Evolutionary conservation across 1,140 invertebrate genomes (phyloP).

Genomic region (Sitophilus oryzae): DNA sequence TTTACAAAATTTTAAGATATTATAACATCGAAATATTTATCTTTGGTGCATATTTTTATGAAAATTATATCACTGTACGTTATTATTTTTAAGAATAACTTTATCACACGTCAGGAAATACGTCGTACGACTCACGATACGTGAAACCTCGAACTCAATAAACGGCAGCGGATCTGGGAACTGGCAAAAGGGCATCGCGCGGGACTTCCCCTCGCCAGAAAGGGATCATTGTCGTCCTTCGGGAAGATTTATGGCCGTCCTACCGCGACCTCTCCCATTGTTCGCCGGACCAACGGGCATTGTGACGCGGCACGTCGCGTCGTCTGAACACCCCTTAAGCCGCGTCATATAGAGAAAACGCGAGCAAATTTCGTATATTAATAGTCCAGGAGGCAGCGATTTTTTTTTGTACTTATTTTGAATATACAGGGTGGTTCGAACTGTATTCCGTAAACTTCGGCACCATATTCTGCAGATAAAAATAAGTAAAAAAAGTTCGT

Average conservation of each 20-base stretch:
- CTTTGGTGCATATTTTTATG: no score
- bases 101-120: constrained; percentile 2
- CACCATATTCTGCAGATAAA: no score
- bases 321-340: constrained; percentile 6
- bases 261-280: constrained; percentile 21
- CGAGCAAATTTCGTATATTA: no score
- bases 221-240: constrained; percentile 47
- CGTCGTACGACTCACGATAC: not conserved
- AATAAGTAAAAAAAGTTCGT: no score
- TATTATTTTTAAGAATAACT: constrained; percentile 1
- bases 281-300: constrained; percentile 2
- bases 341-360: not conserved
- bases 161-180: constrained; percentile 28
- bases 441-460: no score
- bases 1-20: no score
- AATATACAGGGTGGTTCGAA: no score
- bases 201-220: constrained; percentile 42
- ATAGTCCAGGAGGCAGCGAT: no score
- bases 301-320: constrained; percentile 11
- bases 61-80: no score
- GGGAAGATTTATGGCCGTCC: constrained; percentile 47
- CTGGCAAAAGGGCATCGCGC: constrained; percentile 24
- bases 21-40: no score
- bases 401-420: no score
- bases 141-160: constrained; percentile 19